Conservation (phyloP, 2,888 invertebrate genomes). For the Microplitis manilae region DNA sequence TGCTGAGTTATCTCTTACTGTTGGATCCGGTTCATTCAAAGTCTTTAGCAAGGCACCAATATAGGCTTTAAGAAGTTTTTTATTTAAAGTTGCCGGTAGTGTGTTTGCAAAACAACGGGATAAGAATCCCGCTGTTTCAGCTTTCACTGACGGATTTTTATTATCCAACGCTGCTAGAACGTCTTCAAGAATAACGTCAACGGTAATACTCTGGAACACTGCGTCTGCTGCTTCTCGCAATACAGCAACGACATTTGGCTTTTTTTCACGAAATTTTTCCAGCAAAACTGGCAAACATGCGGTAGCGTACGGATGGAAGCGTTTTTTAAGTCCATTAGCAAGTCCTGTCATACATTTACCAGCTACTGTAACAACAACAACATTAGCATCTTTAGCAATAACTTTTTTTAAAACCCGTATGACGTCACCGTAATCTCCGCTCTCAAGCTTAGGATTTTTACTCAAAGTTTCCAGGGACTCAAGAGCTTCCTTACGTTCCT, state of each 20-base stretch:
- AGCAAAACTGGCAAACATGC: conserved; percentile 84
- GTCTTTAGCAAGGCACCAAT: conserved; percentile 85
- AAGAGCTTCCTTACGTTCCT: conserved; percentile 93
- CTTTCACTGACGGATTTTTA: conserved; percentile 92
- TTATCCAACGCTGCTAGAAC: conserved; percentile 88
- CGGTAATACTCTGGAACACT: conserved; percentile 83
- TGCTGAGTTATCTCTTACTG: conserved; percentile 92
- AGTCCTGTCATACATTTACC: conserved; percentile 87
- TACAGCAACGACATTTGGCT: conserved; percentile 88
- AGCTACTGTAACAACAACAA: conserved; percentile 90
- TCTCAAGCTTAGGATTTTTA: conserved; percentile 88
- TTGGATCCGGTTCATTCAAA: conserved; percentile 87
- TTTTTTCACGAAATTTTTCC: conserved; percentile 98
- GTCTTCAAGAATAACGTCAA: conserved; percentile 90
- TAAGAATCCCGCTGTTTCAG: conserved; percentile 89
- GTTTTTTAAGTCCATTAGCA: conserved; percentile 89
- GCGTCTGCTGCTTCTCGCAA: conserved; percentile 93
- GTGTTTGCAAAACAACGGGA: conserved; percentile 87
- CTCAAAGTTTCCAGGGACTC: conserved; percentile 86
- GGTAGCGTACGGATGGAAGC: conserved; percentile 88
- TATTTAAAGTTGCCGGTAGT: conserved; percentile 86
- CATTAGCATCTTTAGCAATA: conserved; percentile 94
- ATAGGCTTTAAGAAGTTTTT: conserved; percentile 90
- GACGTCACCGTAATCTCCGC: conserved; percentile 93
- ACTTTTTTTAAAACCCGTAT: conserved; percentile 92